These are phyloP conservation scores for Drosophila trapezifrons DNA, from an alignment of 1,140 invertebrate genomes.

Conservation along the genomic window DNA sequence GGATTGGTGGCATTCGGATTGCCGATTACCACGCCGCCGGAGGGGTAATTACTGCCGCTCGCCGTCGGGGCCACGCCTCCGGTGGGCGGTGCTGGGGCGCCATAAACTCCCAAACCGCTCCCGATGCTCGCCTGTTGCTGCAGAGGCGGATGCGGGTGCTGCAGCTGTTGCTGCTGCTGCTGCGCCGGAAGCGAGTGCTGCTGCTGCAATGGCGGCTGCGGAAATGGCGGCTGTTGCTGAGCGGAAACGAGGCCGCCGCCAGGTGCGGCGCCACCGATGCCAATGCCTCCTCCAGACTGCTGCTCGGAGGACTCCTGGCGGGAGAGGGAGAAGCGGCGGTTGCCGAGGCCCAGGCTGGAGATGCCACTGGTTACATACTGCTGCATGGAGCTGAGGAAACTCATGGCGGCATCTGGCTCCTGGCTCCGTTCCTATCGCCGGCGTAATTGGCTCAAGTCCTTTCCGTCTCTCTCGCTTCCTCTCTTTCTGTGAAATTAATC, in stretches of 20 bases:
- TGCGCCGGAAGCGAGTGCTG: constrained; percentile 32
- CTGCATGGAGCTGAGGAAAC: constrained; percentile 92
- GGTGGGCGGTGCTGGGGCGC: constrained; percentile 60
- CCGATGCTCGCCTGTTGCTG: constrained; percentile 70
- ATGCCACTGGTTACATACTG: constrained; percentile 92
- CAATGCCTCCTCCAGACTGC: constrained; percentile 41
- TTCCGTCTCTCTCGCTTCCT: constrained; percentile 7
- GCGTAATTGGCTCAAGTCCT: constrained; percentile 73
- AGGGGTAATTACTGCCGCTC: constrained; percentile 64
- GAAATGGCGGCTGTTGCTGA: constrained; percentile 25
- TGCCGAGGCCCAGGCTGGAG: constrained; percentile 90
- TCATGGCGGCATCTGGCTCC: constrained; percentile 86
- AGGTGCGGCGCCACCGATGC: constrained; percentile 20
- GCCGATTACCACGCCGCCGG: constrained; percentile 77
- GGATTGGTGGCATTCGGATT: constrained; percentile 82
- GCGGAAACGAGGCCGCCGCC: constrained; percentile 35
- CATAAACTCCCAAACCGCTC: constrained; percentile 61
- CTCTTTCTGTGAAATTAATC: constrained; percentile 67
- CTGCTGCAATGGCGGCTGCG: constrained; percentile 31
- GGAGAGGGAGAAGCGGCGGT: constrained; percentile 90
- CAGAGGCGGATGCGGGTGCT: constrained; percentile 58
- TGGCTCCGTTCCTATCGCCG: constrained; percentile 22
- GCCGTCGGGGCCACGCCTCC: constrained; percentile 39
- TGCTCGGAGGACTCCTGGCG: constrained; percentile 86
- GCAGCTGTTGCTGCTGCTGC: constrained; percentile 44